Percentiles rank a stretch among this genome's conserved stretches.
Conservation (phyloP, 2,888 invertebrate species). For the Acanthosoma haemorrhoidale region DNA sequence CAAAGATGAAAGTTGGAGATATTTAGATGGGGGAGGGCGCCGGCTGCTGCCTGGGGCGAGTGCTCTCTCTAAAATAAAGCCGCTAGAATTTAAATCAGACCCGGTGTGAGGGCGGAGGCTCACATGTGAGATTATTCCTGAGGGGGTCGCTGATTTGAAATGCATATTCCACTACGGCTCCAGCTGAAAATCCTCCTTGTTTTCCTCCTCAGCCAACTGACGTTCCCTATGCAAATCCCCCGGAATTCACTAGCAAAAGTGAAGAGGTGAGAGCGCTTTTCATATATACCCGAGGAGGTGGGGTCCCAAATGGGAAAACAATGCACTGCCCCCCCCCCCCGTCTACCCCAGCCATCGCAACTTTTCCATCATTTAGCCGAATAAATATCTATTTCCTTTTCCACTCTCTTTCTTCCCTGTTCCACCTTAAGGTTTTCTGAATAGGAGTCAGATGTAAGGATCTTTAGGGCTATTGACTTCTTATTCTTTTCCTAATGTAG, state of each 20-base stretch:
- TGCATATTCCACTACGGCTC: slow-evolving; percentile 32
- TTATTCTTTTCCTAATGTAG: no score
- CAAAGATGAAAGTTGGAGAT: slow-evolving; percentile 9
- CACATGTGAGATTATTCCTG: slow-evolving; percentile 30
- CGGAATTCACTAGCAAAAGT: slow-evolving; percentile 9
- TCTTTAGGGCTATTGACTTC: no score
- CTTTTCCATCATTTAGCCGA: slow-evolving; percentile 12
- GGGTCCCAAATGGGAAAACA: slow-evolving; percentile 13
- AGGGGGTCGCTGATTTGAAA: slow-evolving; percentile 34
- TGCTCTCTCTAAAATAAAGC: slow-evolving; percentile 30
- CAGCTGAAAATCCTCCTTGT: slow-evolving; percentile 24
- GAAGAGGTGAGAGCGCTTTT: slow-evolving; percentile 13
- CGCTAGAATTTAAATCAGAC: slow-evolving; percentile 26
- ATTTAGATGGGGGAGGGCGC: neutral
- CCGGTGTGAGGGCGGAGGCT: slow-evolving; percentile 10
- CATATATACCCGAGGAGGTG: neutral
- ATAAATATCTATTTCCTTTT: slow-evolving; percentile 18
- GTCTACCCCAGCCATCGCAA: neutral
- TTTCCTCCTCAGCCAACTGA: slow-evolving; percentile 25
- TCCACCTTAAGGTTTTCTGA: no score
- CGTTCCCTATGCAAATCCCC: slow-evolving; percentile 29
- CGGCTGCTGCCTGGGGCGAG: neutral
- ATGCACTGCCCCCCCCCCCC: neutral
- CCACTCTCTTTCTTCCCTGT: neutral
- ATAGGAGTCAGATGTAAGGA: no score